phyloP scores from a whole-genome alignment of 2,888 invertebrate genomes.

The Poecilus cupreus region DNA sequence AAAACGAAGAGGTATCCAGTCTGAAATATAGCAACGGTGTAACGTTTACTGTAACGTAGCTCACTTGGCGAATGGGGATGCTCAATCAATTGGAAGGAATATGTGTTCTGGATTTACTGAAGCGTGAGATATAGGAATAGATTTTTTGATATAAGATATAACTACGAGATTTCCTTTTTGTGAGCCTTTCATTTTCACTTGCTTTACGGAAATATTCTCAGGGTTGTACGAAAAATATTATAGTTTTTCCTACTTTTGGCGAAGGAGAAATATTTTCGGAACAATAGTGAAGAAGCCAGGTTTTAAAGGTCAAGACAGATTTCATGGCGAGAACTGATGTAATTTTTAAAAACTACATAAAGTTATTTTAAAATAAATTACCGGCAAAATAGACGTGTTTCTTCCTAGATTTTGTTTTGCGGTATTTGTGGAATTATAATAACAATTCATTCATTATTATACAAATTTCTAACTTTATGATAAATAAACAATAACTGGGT shows the following conservation, averaged over 20 bases:
- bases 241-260: too few relatives aligned
- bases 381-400: too few relatives aligned
- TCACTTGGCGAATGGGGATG: background rate
- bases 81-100: background rate
- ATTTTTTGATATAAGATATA: background rate
- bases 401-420: too few relatives aligned
- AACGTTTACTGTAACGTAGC: background rate
- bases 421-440: too few relatives aligned
- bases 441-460: too few relatives aligned
- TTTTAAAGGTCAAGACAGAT: too few relatives aligned
- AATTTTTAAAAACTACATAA: too few relatives aligned
- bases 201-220: background rate
- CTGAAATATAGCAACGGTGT: conserved; percentile 5
- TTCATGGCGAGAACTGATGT: too few relatives aligned
- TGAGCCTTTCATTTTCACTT: background rate
- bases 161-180: background rate
- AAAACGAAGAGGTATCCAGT: background rate
- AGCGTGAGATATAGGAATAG: background rate
- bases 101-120: conserved; percentile 1
- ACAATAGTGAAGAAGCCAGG: too few relatives aligned
- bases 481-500: too few relatives aligned
- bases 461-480: too few relatives aligned
- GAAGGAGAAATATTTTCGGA: too few relatives aligned
- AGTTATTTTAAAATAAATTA: background rate
- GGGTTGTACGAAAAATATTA: background rate